Percentiles rank a stretch among this genome's conserved stretches.
phyloP scores from a whole-genome alignment of 2,113 vertebrate genomes.

The Elephas maximus region DNA sequence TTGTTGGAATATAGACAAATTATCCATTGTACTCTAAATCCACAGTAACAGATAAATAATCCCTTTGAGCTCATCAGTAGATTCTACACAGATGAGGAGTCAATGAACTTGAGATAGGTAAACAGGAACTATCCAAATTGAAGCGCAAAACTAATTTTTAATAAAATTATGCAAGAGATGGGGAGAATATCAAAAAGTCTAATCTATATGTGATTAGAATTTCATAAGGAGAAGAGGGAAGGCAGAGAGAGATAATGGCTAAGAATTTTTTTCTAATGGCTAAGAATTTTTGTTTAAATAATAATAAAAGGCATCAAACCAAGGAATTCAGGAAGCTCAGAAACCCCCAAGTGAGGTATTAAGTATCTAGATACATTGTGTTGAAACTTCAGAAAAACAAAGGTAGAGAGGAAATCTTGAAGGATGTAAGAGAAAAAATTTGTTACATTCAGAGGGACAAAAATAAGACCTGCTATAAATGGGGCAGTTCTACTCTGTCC shows the following conservation, averaged over 20 bases:
- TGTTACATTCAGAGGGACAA: background rate
- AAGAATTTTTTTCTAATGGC: background rate
- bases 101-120: background rate
- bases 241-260: background rate
- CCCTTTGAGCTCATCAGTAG: background rate
- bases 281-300: background rate
- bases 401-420: background rate
- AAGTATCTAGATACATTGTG: background rate
- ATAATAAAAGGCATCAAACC: background rate
- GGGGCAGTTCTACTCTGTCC: no score
- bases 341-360: background rate
- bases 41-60: background rate
- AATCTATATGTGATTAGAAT: background rate
- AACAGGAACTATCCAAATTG: background rate
- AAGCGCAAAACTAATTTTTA: background rate
- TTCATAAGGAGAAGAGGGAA: background rate
- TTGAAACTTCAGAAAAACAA: conserved; percentile 1
- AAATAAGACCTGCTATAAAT: background rate
- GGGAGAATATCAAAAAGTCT: background rate
- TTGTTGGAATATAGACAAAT: background rate
- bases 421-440: background rate
- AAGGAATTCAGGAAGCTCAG: conserved; percentile 32
- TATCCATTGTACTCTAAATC: background rate
- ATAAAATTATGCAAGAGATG: background rate
- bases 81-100: background rate